phyloP scores from a whole-genome alignment of 2,113 vertebrate species.

The Pachycephala philippinensis region DNA sequence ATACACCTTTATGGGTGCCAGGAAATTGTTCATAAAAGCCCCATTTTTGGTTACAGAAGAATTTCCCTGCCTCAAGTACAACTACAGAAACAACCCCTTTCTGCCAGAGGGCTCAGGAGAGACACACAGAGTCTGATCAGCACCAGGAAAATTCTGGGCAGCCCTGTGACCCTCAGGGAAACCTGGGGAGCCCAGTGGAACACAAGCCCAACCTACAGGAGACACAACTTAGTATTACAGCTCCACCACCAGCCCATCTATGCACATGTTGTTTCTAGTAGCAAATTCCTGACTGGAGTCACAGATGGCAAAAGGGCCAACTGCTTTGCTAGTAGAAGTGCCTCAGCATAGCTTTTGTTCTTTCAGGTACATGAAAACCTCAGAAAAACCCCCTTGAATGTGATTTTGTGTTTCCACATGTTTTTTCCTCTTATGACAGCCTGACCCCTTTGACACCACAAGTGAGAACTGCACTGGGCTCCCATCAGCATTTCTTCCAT shows the following conservation, averaged over 20 bases:
- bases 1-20: neutral
- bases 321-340: neutral
- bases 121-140: fast-evolving
- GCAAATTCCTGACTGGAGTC: neutral
- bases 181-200: neutral
- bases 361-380: neutral
- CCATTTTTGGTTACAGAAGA: neutral
- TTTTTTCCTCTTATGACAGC: neutral
- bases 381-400: fast-evolving
- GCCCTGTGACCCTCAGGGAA: fast-evolving
- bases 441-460: neutral
- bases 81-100: neutral
- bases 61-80: neutral
- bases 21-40: neutral
- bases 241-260: neutral
- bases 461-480: neutral
- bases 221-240: neutral
- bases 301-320: neutral
- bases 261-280: neutral
- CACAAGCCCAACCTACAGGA: neutral
- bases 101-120: neutral
- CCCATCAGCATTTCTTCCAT: neutral
- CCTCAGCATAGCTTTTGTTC: neutral
- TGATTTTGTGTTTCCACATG: neutral
- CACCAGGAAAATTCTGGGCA: neutral